Evolutionary conservation across 2,113 vertebrate genomes (phyloP), one percentile per base, ranked within the genome.

Genomic region (Morone chrysops): DNA sequence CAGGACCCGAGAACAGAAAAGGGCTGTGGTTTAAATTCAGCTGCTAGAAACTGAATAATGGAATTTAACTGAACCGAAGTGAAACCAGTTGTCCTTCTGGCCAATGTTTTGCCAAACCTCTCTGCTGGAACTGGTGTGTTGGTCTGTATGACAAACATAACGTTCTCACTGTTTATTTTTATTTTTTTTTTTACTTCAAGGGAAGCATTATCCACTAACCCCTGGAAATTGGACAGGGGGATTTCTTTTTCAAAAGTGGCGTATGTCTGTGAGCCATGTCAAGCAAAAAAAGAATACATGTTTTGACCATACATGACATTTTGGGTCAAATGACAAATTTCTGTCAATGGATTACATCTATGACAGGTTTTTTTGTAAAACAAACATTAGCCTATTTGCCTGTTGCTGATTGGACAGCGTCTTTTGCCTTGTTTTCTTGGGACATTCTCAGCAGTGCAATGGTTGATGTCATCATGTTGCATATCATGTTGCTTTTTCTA

Each of bases 401-500:
- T 80, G 92, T 82, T 92, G 90, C 91, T 78, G 80, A 89, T 63
- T 92, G 91, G 92, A 91, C 87, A 61, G 17, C 83, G 82, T 91
- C 83, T 57, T 73, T 87, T 94, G 59, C 67, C 90, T 85, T 87
- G 87, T 89, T 88, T 70, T 78, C 90, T 81, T 80, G 4, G 82
- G 89, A 91, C 84, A 83, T 95, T 89, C 75, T 88, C 90, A 92
- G 90, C 88, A 92, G 91, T 89, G 84, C 90, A 86, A 94, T 86
- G 94, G 91, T 94, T 93, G 90, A 90, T 86, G 93, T 94, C 90
- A 90, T 87, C 87, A 85, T 91, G 81, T 91, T 93, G 76, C 92
- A 95, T 94, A 95, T 96, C 95, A 92, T 94, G 92, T 90, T 81
- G 82, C 80, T 90, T 92, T 88, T 94, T 96, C 89, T 81, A 95